phyloP scores from a whole-genome alignment of 1,140 invertebrate species.

The Brachionus asplanchnoidis region DNA sequence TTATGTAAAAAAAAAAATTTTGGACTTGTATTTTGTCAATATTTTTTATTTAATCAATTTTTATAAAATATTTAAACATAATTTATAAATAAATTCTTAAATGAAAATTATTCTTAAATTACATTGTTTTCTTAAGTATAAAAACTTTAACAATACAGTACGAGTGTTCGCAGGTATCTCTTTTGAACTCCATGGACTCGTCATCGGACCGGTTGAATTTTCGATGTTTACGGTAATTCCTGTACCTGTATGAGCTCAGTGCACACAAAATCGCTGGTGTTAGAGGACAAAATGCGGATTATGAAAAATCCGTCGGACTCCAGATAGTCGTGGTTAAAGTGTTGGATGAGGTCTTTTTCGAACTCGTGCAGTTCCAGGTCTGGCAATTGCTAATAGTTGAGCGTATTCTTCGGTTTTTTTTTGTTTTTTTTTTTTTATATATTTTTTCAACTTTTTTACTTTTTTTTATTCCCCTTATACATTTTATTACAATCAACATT shows the following conservation, averaged over 20 bases:
- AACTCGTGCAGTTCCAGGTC: constrained; percentile 45
- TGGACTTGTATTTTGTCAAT: too few species aligned
- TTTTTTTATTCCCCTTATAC: background rate
- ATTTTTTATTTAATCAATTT: background rate
- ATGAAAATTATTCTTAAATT: background rate
- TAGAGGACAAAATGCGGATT: constrained; percentile 58
- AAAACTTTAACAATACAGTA: background rate
- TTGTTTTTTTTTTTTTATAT: background rate
- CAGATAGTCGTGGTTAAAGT: constrained; percentile 60
- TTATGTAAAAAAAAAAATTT: too few species aligned
- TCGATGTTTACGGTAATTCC: constrained; percentile 53
- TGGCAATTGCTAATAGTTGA: constrained; percentile 9
- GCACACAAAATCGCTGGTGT: constrained; percentile 60
- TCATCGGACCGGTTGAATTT: constrained; percentile 37
- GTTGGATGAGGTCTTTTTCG: constrained; percentile 49
- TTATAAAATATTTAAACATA: background rate
- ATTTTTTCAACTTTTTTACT: background rate
- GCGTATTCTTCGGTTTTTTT: constrained; percentile 4
- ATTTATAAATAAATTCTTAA: background rate
- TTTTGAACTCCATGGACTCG: background rate
- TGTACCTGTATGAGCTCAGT: constrained; percentile 59
- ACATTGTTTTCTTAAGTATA: background rate
- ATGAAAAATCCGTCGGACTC: constrained; percentile 60
- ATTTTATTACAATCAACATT: background rate
- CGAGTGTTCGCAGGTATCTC: background rate